Percentiles rank a stretch among this genome's conserved stretches.
These are phyloP conservation scores for Siphamia tubifer DNA, from an alignment of 2,113 vertebrate genomes.

Conservation along the genomic window DNA sequence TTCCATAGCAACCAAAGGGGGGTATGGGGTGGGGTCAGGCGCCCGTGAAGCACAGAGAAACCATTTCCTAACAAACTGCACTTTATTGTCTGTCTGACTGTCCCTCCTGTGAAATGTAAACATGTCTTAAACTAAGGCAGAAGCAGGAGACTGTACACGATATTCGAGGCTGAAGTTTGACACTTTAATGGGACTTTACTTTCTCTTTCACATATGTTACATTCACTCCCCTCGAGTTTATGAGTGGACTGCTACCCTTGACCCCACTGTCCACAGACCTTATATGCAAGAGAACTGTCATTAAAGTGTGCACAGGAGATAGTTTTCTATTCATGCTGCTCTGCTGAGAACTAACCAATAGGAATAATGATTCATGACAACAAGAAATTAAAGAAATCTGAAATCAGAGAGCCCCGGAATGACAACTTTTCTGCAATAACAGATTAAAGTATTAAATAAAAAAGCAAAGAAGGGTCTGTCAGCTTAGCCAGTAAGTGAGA, in stretches of 20 bases:
- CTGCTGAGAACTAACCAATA: too few species aligned
- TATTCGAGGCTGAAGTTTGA: background rate
- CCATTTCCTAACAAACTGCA: constrained; percentile 61
- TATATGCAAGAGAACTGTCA: background rate
- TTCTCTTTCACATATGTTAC: background rate
- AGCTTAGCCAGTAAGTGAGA: too few species aligned
- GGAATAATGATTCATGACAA: too few species aligned
- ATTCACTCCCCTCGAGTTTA: background rate
- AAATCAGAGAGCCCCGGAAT: too few species aligned
- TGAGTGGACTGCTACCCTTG: background rate
- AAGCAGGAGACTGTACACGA: background rate
- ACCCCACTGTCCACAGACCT: background rate
- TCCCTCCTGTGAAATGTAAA: constrained; percentile 43
- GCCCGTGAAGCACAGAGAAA: constrained; percentile 45
- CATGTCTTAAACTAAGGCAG: background rate
- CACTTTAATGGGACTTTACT: background rate
- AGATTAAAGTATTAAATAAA: too few species aligned
- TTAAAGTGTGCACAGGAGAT: background rate
- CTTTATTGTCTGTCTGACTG: constrained; percentile 41
- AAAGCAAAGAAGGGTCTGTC: too few species aligned
- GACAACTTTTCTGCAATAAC: too few species aligned
- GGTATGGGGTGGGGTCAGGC: constrained; percentile 34
- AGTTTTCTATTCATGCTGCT: too few species aligned
- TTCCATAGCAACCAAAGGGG: constrained; percentile 55
- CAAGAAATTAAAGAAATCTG: too few species aligned